Percentiles rank a stretch among this genome's conserved stretches.
Evolutionary conservation across 1,140 invertebrate genomes (phyloP).

Genomic region (Bombyx mandarina): DNA sequence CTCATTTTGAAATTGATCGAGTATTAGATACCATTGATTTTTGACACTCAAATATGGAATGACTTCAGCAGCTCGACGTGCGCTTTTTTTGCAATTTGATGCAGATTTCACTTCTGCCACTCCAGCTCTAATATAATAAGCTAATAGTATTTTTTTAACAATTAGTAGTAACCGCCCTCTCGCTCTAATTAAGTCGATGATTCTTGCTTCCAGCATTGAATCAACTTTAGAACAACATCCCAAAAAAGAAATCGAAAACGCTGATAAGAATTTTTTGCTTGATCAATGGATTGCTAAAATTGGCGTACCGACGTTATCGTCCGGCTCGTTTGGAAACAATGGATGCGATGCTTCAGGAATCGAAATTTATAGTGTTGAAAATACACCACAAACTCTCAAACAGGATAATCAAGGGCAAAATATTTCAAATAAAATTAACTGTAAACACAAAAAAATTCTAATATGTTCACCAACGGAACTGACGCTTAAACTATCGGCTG

Average conservation of each 20-base stretch:
- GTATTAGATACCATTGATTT: no score
- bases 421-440: conserved; percentile 24
- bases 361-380: conserved; percentile 64
- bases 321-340: conserved; percentile 52
- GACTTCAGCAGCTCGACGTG: no score
- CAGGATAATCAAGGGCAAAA: conserved; percentile 25
- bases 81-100: no score
- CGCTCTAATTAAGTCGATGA: background rate
- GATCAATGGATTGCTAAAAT: conserved; percentile 69
- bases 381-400: conserved; percentile 49
- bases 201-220: conserved; percentile 29
- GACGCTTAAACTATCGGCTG: conserved; percentile 48
- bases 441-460: conserved; percentile 42
- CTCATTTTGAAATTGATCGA: no score
- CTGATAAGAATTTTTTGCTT: conserved; percentile 67
- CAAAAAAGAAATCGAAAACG: conserved; percentile 48
- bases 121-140: no score
- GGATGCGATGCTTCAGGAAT: conserved; percentile 59
- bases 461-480: conserved; percentile 63
- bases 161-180: background rate
- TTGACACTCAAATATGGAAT: no score
- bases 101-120: no score
- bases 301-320: conserved; percentile 62
- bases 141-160: no score
- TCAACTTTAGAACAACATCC: conserved; percentile 20